These are phyloP conservation scores for Bellardia bayeri DNA, from an alignment of 2,888 invertebrate species.

Conservation along the genomic window DNA sequence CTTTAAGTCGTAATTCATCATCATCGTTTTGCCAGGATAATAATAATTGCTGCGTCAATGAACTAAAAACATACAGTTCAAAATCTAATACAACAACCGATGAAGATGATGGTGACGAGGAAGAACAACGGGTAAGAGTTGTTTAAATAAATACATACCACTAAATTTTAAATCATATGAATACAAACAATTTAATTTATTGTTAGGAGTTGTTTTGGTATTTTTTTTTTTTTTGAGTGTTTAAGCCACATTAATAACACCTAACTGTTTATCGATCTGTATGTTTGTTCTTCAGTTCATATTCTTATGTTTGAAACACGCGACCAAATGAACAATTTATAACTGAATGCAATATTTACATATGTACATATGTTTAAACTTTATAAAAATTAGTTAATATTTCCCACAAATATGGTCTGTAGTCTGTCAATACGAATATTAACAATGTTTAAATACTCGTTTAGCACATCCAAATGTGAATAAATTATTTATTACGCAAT, in stretches of 20 bases:
- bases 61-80: slow-evolving; percentile 50
- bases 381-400: background rate
- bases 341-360: background rate
- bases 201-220: too few species aligned
- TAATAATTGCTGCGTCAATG: slow-evolving; percentile 30
- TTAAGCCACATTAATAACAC: background rate
- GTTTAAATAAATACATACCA: background rate
- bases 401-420: background rate
- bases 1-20: slow-evolving; percentile 78
- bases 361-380: background rate
- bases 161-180: too few species aligned
- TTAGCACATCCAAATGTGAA: slow-evolving; percentile 8
- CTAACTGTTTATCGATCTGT: background rate
- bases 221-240: background rate
- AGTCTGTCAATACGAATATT: background rate
- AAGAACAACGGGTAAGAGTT: slow-evolving; percentile 62
- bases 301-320: background rate
- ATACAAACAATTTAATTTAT: too few species aligned
- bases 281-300: too few species aligned
- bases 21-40: slow-evolving; percentile 76
- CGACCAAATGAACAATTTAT: slow-evolving; percentile 1
- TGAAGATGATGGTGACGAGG: slow-evolving; percentile 44
- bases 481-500: background rate
- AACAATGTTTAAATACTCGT: slow-evolving; percentile 9
- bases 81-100: slow-evolving; percentile 34